Base-by-base conservation (phyloP, 1,140 invertebrate genomes). In the Periplaneta americana region DNA sequence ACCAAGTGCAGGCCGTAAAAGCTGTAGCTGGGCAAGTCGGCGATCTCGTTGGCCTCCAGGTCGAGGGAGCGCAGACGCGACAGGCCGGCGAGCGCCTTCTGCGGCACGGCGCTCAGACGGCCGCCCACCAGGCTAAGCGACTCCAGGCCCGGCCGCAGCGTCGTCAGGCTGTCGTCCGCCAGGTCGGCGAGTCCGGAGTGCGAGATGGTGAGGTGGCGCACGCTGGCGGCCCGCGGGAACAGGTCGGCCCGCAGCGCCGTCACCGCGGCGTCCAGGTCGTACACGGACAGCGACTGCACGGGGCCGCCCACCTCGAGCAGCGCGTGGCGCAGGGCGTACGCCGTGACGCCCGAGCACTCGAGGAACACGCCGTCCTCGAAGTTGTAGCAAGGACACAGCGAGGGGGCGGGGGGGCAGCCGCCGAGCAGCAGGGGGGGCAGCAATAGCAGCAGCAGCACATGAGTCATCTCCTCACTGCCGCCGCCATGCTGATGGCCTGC, bases 281-380 rank as follows among this genome's bases (percentile, higher is more conserved):
- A 97, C 83, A 97, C 93, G 84, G 94, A 96, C 84, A 97, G 90
- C 34, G 95, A 97, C 86, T 97, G 95, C 74, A 97, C 93, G 22
- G 90, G 89, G 10, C 85, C 84, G 34, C 83, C 84, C 57, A 93
- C 88, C 84, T 93, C 89, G 85, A 90, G 83, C 28, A 93, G 86
- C 15, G 90, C 90, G 6, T 86, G 88, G 82, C 86, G 88, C 34
- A 93, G 86, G 32, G 89, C 87, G 28, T 90, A 90, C 34, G 93
- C 90, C n/a, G 93, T 93, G 9, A 93, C 94, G 80, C 92, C 94
- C 28, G 96, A 94, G 87, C 96, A 98, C 88, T 98, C 96, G 83
- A 98, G 90, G 88, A 96, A 96, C 78, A 97, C 91, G 35, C 95
- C 96, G 89, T 97, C 95, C 87, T 97, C 95, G 87, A 97, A 96